Evolutionary conservation across 2,113 vertebrate species (phyloP), one percentile per base, ranked within the genome.

Genomic region (Haemorhous mexicanus): DNA sequence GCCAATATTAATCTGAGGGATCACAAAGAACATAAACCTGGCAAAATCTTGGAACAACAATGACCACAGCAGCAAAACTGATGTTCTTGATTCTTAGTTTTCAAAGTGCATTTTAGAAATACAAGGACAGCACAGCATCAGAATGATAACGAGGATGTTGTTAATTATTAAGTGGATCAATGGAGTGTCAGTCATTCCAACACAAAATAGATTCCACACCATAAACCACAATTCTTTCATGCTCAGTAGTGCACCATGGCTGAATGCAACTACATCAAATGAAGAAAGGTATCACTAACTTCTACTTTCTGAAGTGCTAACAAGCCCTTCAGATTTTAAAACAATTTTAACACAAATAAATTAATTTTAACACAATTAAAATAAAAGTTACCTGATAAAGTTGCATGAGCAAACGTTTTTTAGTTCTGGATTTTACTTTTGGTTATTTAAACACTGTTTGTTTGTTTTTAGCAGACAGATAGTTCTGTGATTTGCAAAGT

Each of bases 151-250:
- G 2, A 73, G 30, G 12, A 93, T 33, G 19, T 7, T 83, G 78
- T 95, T 95, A 95, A 97, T 77, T 91, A 91, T 90, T 91, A 85
- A 78, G 49, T 33, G 37, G 47, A 94, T 75, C 92, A 96, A 94
- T 32, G 43, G 66, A 56, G 49, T 19, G 67, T 62, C 89, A 95
- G 35, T 95, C 93, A 97, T 59, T 59, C 94, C 73, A 96, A 83
- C 21, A 44, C 27, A 46, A 37, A 90, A 74, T 7, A 91, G 53
- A 67, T 89, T 59, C 96, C 89, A 94, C 23, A 84, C 23, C 66
- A 78, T 82, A 93, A 95, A 91, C 67, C 91, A 87, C 58, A 92
- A 67, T 92, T 92, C 74, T 61, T 88, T 96, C 93, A 94, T 52
- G 56, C 64, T 33, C 87, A 88, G 63, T 78, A 91, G 95, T 53